Percentiles rank a stretch among this genome's conserved stretches.
These are phyloP conservation scores for Brachionichthys hirsutus DNA, from an alignment of 2,113 vertebrate genomes.

Conservation along the genomic window DNA sequence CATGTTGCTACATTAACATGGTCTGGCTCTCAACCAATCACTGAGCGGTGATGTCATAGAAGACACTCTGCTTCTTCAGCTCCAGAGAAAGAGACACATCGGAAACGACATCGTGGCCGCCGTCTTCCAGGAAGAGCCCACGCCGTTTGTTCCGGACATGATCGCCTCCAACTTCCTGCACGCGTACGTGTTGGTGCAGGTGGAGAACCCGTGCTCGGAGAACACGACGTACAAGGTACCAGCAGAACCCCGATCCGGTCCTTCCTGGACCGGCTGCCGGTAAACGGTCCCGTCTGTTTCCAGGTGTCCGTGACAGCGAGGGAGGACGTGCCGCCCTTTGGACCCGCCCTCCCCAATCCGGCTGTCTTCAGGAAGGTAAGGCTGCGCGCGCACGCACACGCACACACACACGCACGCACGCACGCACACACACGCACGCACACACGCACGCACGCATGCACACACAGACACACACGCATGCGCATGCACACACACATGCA, in stretches of 20 bases:
- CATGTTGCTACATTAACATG: too few species aligned
- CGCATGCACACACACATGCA: too few species aligned
- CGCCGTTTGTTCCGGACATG: slow-evolving; percentile 94
- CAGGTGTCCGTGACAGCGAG: slow-evolving; percentile 92
- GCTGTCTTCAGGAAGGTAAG: slow-evolving; percentile 89
- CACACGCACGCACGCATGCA: too few species aligned
- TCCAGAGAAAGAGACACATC: slow-evolving; percentile 96
- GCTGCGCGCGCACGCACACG: too few species aligned
- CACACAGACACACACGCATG: too few species aligned
- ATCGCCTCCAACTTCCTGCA: slow-evolving; percentile 97
- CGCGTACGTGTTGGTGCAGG: slow-evolving; percentile 90
- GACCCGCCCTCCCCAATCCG: slow-evolving; percentile 86
- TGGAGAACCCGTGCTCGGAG: slow-evolving; percentile 75
- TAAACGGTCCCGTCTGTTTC: slow-evolving; percentile 13
- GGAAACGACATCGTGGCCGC: slow-evolving; percentile 94
- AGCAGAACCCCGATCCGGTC: not conserved
- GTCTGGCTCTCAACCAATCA: too few species aligned
- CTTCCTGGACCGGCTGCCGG: not conserved
- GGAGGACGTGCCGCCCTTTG: slow-evolving; percentile 90
- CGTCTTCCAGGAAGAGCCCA: slow-evolving; percentile 94
- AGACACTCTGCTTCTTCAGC: slow-evolving; percentile 64
- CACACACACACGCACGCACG: too few species aligned
- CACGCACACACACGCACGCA: too few species aligned
- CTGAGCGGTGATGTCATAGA: too few species aligned
- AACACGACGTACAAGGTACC: slow-evolving; percentile 83